Evolutionary conservation across 2,888 invertebrate genomes (phyloP), one percentile per base, ranked within the genome.

Genomic region (Acronicta leporina): DNA sequence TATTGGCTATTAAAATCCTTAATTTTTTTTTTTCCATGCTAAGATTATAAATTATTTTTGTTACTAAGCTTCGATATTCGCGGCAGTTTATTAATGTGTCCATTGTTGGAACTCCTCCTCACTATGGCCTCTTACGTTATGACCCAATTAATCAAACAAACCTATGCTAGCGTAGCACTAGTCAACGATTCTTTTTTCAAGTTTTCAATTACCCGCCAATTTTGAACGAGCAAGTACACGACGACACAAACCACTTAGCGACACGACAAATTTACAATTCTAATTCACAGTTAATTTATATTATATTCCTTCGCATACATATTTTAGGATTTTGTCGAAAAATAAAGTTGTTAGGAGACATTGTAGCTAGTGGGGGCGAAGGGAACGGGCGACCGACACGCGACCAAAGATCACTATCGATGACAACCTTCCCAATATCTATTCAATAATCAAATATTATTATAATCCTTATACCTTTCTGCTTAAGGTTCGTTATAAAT

Each of bases 321-420:
- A 81, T 81, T 85, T 84, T 86, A 83, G 80, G 81, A 83, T 86
- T 76, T 86, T 85, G 86, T 86, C 84, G 84, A 89, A 90, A 87
- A 89, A 92, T 92, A 89, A 88, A 92, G 92, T 91, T 90, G 91
- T 92, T 89, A 87, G 82, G 63, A 68, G 62, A 57, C 55, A 82
- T 83, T 82, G 75, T 81, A 3, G 20, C 20, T 20, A 80, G 84
- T 84, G 80, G 84, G 86, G 85, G 84, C 73, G 61, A 60, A 30
- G 60, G 16, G 77, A 79, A 83, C 83, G 79, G 81, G 83, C 83
- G 77, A 74, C 77, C 77, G 77, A 81, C 92, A 92, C 91, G 90
- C 90, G 89, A 92, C 85, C 76, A 75, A 78, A 81, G 91, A 91
- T 91, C 84, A 81, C 85, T 87, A 91, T 91, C 91, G 77, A 82